Evolutionary conservation across 92 coral and sea anemone genomes (phyloP).

Genomic region (Nematostella vectensis): DNA sequence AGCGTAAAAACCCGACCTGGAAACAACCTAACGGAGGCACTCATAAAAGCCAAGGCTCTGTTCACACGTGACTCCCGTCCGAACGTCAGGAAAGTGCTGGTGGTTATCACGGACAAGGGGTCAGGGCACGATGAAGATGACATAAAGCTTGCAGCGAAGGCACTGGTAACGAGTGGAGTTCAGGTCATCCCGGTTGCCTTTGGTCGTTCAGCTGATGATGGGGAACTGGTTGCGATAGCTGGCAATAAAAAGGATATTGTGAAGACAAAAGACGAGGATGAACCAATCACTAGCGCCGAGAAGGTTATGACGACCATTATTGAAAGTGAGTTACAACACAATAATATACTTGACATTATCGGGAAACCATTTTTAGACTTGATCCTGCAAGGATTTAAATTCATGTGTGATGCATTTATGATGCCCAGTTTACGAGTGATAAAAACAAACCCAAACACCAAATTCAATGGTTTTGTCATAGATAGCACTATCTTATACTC

Average conservation of each 20-base stretch:
- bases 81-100: slow-evolving; percentile 60
- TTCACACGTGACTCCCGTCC: slow-evolving; percentile 64
- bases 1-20: slow-evolving; percentile 29
- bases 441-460: too few relatives aligned
- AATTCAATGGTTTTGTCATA: too few relatives aligned
- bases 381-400: too few relatives aligned
- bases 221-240: slow-evolving; percentile 38
- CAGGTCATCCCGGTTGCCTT: slow-evolving; percentile 61
- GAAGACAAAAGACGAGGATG: slow-evolving; percentile 36
- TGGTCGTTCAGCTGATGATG: slow-evolving; percentile 38
- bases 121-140: slow-evolving; percentile 35
- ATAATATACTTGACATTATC: too few relatives aligned
- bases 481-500: too few relatives aligned
- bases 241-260: slow-evolving; percentile 40
- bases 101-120: slow-evolving; percentile 63
- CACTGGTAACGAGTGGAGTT: slow-evolving; percentile 35
- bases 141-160: slow-evolving; percentile 25
- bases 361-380: too few relatives aligned
- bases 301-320: slow-evolving; percentile 44
- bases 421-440: too few relatives aligned
- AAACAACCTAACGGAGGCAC: slow-evolving; percentile 49
- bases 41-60: slow-evolving; percentile 46
- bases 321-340: slow-evolving; percentile 33
- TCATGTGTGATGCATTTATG: too few relatives aligned
- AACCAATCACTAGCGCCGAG: slow-evolving; percentile 42